These are phyloP conservation scores for Pocillopora damicornis DNA, from an alignment of 64 coral and sea anemone species.

Conservation along the genomic window DNA sequence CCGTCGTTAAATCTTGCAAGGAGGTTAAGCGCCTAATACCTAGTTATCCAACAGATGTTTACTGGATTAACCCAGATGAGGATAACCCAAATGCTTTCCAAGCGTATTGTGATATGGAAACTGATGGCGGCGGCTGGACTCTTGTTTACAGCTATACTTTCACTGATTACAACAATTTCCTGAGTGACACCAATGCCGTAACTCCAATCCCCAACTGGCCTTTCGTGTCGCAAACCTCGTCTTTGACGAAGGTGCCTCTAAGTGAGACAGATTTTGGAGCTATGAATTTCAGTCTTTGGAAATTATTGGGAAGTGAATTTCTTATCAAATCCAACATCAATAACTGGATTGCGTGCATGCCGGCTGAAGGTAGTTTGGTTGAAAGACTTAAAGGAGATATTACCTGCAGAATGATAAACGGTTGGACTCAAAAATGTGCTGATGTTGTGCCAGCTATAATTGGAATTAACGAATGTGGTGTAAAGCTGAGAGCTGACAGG, in stretches of 20 bases:
- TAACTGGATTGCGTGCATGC: constrained; percentile 57
- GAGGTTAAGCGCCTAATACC: not conserved
- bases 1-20: not conserved
- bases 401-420: constrained; percentile 10
- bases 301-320: constrained; percentile 34
- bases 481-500: not conserved
- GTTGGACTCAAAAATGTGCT: not conserved
- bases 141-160: constrained; percentile 21
- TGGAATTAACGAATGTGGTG: not conserved
- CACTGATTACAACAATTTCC: not conserved
- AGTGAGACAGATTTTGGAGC: constrained; percentile 58
- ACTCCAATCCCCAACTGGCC: not conserved
- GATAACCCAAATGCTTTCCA: not conserved
- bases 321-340: constrained; percentile 58
- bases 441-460: not conserved
- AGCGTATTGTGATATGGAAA: constrained; percentile 15
- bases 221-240: not conserved
- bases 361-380: constrained; percentile 26
- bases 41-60: not conserved
- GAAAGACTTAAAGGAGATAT: constrained; percentile 35
- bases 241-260: constrained; percentile 4
- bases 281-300: constrained; percentile 54
- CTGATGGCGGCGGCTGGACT: constrained; percentile 11
- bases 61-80: not conserved
- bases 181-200: not conserved